Evolutionary conservation across 37 sponge, comb jelly and placozoan genomes (phyloP).

Genomic region (Hexactinellida sp.): DNA sequence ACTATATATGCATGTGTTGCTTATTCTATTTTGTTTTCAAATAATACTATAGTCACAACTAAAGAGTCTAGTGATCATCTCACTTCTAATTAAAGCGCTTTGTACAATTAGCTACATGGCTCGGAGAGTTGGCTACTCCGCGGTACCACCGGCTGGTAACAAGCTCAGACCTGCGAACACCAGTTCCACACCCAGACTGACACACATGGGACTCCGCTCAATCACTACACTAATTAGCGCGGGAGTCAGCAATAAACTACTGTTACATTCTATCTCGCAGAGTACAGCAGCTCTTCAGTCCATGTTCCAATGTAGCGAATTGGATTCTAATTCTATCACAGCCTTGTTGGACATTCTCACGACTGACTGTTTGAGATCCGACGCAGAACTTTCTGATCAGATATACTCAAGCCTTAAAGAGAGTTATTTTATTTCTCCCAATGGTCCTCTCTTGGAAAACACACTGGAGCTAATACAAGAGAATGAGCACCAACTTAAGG

Average conservation of each 20-base stretch:
- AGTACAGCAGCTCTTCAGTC: neutral
- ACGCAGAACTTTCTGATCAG: neutral
- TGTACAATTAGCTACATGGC: too few relatives aligned
- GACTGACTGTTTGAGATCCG: neutral
- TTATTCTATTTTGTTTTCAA: too few relatives aligned
- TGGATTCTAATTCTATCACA: neutral
- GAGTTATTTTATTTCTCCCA: neutral
- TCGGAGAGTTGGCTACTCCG: too few relatives aligned
- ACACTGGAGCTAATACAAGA: neutral
- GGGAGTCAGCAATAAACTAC: neutral
- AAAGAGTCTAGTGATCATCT: too few relatives aligned
- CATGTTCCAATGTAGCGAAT: neutral
- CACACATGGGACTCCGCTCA: neutral
- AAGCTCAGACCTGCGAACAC: too few relatives aligned
- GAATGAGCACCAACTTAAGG: neutral
- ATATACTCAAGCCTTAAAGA: neutral
- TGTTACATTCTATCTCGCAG: neutral
- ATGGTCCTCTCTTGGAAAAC: neutral
- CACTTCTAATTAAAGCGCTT: too few relatives aligned
- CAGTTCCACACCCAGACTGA: neutral
- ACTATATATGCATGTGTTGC: too few relatives aligned
- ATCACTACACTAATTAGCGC: neutral
- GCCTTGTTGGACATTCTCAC: neutral
- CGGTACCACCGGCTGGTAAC: too few relatives aligned
- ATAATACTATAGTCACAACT: too few relatives aligned